Evolutionary conservation across 2,113 vertebrate genomes (phyloP), one percentile per base, ranked within the genome.

Genomic region (Speoplatyrhinus poulsoni): DNA sequence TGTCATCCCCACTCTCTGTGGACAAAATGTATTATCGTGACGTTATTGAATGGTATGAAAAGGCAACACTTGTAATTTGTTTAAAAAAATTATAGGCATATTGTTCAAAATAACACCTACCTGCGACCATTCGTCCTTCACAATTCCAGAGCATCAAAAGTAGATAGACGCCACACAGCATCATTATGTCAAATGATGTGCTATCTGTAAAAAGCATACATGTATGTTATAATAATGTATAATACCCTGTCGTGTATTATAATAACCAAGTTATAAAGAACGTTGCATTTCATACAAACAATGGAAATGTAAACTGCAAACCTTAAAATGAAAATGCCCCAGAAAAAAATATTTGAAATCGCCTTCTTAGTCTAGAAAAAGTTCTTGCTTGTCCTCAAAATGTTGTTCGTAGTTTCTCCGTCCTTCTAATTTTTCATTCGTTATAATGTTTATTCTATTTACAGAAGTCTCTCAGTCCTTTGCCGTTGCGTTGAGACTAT

Each of bases 1-100:
- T 95, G 75, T 97, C 95, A 78, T 98, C 96, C 4, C 81, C 91
- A 36, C 91, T 92, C 76, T 96, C 98, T 99, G 94, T 9, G 1
- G 62, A 70, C 32, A 73, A 33, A 76, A 15, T 52, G 12, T 12
- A 52, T 12, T 4, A 11, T 15, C 49, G 11, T 52, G 12, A 52
- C 3, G 11, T 52, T 52, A 11, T 12, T 12, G 9, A 11, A 10
- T 52, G 11, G 49, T 11, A 12, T 52, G 11, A 52, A 52, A 52
- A 52, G 13, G 3, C 3, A 52, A 52, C 49, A 11, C 49, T 3
- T 12, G 11, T 4, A 52, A 52, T 52, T 41, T 41, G 7, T 26
- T 26, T n/a, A 26, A 56, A 56, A n/a, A n/a, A 13, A 15, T 15
- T 4, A 53, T 12, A 12, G 11, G 5, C 7, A 54, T n/a, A 54